Conservation (phyloP, 2,113 vertebrate genomes). For the Delphinus delphis region DNA sequence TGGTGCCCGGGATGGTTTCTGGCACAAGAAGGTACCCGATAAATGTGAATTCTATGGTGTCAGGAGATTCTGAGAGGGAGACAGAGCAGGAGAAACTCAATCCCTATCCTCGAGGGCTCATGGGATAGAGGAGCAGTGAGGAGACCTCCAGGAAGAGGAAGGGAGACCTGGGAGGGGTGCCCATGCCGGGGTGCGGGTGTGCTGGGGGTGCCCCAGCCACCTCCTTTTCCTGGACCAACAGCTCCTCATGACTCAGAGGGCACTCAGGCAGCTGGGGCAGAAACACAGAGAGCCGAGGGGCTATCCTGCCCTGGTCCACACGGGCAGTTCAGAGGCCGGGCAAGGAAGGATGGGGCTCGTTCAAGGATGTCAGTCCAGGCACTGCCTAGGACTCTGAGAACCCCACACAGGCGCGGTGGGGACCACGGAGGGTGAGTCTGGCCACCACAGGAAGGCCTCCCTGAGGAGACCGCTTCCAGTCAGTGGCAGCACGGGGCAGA, state of each 20-base stretch:
- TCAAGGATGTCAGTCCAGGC: background rate
- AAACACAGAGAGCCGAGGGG: fast-evolving
- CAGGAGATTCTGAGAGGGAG: background rate
- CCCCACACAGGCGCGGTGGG: fast-evolving
- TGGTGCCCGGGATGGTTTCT: background rate
- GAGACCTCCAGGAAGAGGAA: background rate
- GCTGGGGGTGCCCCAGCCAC: fast-evolving
- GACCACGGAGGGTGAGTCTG: background rate
- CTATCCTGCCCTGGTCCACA: background rate
- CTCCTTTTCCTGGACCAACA: background rate
- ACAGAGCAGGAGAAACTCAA: background rate
- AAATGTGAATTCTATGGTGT: background rate
- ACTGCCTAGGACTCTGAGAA: background rate
- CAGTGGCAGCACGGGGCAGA: background rate
- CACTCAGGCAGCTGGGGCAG: background rate
- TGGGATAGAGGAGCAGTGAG: background rate
- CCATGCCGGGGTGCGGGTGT: fast-evolving
- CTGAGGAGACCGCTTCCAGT: background rate
- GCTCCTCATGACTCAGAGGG: background rate
- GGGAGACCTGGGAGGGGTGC: background rate
- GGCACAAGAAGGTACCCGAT: too few species aligned
- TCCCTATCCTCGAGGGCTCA: background rate
- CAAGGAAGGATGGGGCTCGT: background rate
- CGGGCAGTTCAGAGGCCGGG: background rate
- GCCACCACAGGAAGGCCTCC: background rate